Conservation (phyloP, 1,140 invertebrate genomes). For the Nephotettix cincticeps region DNA sequence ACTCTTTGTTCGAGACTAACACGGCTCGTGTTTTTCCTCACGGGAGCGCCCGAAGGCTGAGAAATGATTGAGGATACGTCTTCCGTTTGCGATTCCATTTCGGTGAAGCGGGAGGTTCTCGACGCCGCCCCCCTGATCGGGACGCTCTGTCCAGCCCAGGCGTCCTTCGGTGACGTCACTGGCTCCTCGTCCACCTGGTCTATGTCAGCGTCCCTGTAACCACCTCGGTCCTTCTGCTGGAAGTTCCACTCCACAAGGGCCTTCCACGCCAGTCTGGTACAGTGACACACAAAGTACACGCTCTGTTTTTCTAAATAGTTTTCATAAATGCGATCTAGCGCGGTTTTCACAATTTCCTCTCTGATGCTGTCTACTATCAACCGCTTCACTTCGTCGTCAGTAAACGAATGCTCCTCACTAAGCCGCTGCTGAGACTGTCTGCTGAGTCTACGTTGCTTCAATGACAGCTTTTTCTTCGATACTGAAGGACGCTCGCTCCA, state of each 20-base stretch:
- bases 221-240: neutral
- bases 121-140: neutral
- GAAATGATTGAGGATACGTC: neutral
- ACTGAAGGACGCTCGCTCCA: too few species aligned
- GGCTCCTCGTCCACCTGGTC: neutral
- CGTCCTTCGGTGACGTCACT: neutral
- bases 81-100: neutral
- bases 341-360: neutral
- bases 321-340: neutral
- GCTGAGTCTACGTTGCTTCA: too few species aligned
- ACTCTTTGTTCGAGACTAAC: neutral
- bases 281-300: neutral
- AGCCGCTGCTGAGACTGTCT: too few species aligned
- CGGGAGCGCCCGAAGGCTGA: neutral
- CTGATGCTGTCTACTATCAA: neutral
- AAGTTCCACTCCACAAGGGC: neutral
- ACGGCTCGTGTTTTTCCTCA: neutral
- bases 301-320: neutral
- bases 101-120: neutral
- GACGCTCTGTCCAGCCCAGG: neutral
- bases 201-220: neutral
- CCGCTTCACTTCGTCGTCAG: neutral
- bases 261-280: neutral
- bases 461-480: too few species aligned
- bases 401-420: too few species aligned